Percentiles rank a stretch among this genome's conserved stretches.
Conservation (phyloP, 1,140 invertebrate species). For the Pomacea maculata region DNA sequence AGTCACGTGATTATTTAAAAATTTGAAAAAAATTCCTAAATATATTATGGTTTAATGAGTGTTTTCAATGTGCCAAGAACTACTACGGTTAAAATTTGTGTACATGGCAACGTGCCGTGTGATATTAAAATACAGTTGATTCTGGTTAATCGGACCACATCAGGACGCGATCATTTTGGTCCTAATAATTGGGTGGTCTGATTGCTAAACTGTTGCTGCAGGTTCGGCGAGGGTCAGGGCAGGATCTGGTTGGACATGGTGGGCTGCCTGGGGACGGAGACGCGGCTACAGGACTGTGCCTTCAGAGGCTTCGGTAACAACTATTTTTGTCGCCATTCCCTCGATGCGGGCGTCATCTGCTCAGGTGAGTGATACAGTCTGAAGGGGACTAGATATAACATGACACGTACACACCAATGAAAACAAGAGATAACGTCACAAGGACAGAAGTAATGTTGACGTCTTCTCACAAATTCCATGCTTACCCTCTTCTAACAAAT, state of each 20-base stretch:
- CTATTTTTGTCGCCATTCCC: slow-evolving; percentile 50
- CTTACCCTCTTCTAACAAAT: background rate
- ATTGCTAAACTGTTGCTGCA: background rate
- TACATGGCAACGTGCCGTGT: no score
- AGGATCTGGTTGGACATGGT: slow-evolving; percentile 56
- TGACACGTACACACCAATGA: no score
- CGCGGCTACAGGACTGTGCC: slow-evolving; percentile 36
- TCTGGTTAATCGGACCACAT: no score
- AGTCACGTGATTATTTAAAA: background rate
- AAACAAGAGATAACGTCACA: no score
- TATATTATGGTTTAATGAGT: no score
- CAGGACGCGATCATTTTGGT: no score
- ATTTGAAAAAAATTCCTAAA: no score
- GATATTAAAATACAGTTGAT: no score
- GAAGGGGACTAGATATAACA: background rate
- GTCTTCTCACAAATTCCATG: background rate
- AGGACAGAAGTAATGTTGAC: background rate
- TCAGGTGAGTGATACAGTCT: slow-evolving; percentile 31
- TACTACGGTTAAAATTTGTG: no score
- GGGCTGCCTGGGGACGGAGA: slow-evolving; percentile 48
- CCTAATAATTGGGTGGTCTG: no score
- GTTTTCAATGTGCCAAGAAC: no score
- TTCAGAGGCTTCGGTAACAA: slow-evolving; percentile 39
- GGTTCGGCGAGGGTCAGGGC: slow-evolving; percentile 32
- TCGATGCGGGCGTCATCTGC: slow-evolving; percentile 52